Conservation (phyloP, 2,888 invertebrate genomes). For the Oxyteleia sp. region DNA sequence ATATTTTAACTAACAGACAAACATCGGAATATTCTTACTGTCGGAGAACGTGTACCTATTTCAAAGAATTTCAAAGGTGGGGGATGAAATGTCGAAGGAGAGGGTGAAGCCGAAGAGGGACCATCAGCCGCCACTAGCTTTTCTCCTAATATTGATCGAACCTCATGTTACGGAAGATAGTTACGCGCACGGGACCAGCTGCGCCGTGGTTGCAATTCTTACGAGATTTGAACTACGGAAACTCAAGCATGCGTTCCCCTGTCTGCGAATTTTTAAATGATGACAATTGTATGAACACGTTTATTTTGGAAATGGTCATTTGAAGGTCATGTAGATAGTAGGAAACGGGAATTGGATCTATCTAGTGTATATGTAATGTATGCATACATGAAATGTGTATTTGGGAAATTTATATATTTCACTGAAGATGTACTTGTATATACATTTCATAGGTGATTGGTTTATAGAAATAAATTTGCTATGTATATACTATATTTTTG, state of each 20-base stretch:
- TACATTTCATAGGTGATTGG: too few species aligned
- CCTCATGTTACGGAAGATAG: conserved; percentile 67
- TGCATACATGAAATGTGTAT: too few species aligned
- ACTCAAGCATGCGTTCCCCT: conserved; percentile 31
- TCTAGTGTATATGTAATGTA: too few species aligned
- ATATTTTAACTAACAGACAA: conserved; percentile 39
- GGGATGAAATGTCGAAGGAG: conserved; percentile 67
- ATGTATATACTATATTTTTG: too few species aligned
- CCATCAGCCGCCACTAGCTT: conserved; percentile 67
- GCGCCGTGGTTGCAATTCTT: conserved; percentile 64
- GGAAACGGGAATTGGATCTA: too few species aligned
- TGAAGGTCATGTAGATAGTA: too few species aligned
- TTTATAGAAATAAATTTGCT: too few species aligned
- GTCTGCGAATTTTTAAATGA: too few species aligned
- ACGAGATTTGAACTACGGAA: conserved; percentile 37
- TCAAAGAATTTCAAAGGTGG: conserved; percentile 43
- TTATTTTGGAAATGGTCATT: too few species aligned
- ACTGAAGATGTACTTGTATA: too few species aligned
- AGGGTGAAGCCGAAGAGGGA: conserved; percentile 71
- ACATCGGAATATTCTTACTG: conserved; percentile 51
- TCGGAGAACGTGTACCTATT: conserved; percentile 68
- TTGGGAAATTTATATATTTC: too few species aligned
- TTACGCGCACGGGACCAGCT: conserved; percentile 72
- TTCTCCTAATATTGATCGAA: conserved; percentile 74
- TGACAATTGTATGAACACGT: too few species aligned